Base-by-base conservation (phyloP, 2,797 vertebrate genomes). In the Heliangelus exortis region DNA sequence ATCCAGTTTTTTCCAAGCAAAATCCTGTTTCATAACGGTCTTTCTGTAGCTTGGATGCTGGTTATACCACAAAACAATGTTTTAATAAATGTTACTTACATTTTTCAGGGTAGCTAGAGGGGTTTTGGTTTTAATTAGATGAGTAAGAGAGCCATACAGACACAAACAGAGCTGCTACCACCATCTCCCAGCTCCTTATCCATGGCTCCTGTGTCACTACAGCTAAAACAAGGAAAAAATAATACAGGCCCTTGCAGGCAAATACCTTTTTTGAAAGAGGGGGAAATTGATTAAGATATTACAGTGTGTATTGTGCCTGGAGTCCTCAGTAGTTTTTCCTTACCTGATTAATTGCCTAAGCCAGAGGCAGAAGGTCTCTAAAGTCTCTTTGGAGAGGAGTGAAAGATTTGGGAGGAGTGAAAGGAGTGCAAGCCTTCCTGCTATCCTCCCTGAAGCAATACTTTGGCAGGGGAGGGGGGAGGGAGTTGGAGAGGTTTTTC, bases 111-210 rank as follows among this genome's bases (percentile, higher is more conserved):
- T 90, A 95, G 93, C 96, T 90, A 82, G 88, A 93, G 85, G 79
- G 87, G 25, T 18, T 93, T 94, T 92, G 83, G 73, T 94, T 92
- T 95, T 93, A 96, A 94, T 96, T 95, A 95, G 87, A 57, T 90
- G 83, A 89, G 66, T 84, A 92, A 85, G 78, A 79, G 74, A 92
- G 81, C 61, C 50, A 55, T 26, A 63, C 33, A 92, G 90, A 84
- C 59, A 90, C 58, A 75, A 79, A 91, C 72, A 90, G 81, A 91
- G 39, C 68, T 89, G 41, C 68, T 91, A 45, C 82, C 73, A 48
- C 57, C 58, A 78, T 69, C 66, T 74, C 79, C 57, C 51, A 74
- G 65, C 43, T 90, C 54, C 55, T 79, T 75, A 74, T n/a, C 22
- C 87, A 14, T 14, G 54, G 26, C 15, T 90, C 48, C 72, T 26